Evolutionary conservation across 2,888 invertebrate genomes (phyloP), one percentile per base, ranked within the genome.

Genomic region (Nomada fabriciana): DNA sequence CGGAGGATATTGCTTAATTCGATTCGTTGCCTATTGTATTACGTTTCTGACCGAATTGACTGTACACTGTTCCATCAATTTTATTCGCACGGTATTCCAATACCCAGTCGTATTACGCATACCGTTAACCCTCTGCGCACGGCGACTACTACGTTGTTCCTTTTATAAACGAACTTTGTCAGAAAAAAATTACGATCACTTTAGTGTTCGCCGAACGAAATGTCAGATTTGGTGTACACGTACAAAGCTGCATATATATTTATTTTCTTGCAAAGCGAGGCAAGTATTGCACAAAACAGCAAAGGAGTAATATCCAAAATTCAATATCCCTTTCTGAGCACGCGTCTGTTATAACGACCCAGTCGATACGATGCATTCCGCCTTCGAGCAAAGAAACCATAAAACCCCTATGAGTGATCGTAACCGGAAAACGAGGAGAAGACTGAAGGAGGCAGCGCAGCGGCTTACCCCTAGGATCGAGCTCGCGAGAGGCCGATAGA

Each of bases 321-420:
- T 76, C 60, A 50, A 72, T 71, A 67, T 29, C 59, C 69, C 53
- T 64, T 63, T 9, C 11, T 1, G 9, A n/a, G n/a, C n/a, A 50
- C 47, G 25, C 61, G 57, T 25, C 47, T 18, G 52, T 73, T 68
- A 23, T 76, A 72, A 76, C 67, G 72, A 50, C 43, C 72, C 42
- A 47, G 59, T 74, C 76, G 81, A 81, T 81, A 79, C 47, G 76
- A 73, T 23, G 68, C 61, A 75, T 70, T 64, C 59, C 76, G 82
- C 80, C 86, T 81, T 60, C 55, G 65, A 84, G 87, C 86, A 77
- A 80, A 77, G 86, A 82, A 84, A 83, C 82, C 82, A 82, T 87
- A 86, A 87, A 88, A 80, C 77, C 86, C 82, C 75, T 65, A 84
- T 82, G 84, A 87, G 83, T 61, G 88, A 84, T 86, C 83, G 88